Conservation (phyloP, 2,888 invertebrate genomes). For the Galerucella nymphaeae region DNA sequence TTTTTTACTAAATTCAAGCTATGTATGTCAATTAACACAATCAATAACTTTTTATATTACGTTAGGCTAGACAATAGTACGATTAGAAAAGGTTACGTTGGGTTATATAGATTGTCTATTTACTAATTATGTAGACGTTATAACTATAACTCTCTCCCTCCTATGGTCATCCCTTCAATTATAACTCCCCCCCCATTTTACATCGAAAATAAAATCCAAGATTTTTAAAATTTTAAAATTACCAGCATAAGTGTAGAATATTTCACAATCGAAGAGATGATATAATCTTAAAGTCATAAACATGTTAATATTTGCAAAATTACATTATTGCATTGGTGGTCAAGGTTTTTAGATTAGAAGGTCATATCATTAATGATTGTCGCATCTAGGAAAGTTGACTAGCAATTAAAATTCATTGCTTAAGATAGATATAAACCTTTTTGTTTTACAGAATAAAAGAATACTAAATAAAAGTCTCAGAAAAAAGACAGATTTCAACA, state of each 20-base stretch:
- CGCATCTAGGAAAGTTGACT: not conserved
- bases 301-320: slow-evolving; percentile 10
- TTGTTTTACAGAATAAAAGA: no score
- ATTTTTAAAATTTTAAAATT: not conserved
- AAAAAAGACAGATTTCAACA: no score
- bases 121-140: no score
- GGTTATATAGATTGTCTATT: no score
- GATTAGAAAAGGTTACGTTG: no score
- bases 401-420: not conserved
- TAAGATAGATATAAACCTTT: not conserved
- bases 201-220: no score
- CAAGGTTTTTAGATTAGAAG: slow-evolving; percentile 9
- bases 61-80: no score
- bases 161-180: no score
- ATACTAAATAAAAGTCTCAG: no score
- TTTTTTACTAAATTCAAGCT: not conserved
- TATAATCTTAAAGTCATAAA: slow-evolving; percentile 15
- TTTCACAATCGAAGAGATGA: not conserved
- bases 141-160: no score
- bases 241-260: not conserved
- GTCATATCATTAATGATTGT: not conserved
- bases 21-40: not conserved
- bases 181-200: no score
- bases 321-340: slow-evolving; percentile 13
- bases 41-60: not conserved